These are phyloP conservation scores for Zoroaster sp. DNA, from an alignment of 53 echinoderm and acorn worm species.

Conservation along the genomic window DNA sequence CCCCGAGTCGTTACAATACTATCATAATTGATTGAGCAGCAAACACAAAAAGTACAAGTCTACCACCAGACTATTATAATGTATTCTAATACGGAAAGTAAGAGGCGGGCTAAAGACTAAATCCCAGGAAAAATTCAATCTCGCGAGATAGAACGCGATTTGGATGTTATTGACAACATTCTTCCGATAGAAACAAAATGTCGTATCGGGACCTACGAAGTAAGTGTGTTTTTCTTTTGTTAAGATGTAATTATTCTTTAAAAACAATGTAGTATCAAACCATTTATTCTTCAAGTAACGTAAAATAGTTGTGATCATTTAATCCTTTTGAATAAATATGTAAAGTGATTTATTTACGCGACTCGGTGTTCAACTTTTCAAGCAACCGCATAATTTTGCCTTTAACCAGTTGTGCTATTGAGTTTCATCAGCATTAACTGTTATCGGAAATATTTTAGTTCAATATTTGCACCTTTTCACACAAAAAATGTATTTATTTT, in stretches of 20 bases:
- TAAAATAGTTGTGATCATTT: too few species aligned
- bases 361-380: too few species aligned
- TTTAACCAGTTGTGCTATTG: slow-evolving; percentile 10
- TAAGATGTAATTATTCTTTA: not conserved
- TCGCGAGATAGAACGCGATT: slow-evolving; percentile 21
- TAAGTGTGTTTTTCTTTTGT: slow-evolving; percentile 45
- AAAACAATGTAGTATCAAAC: not conserved
- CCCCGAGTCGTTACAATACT: too few species aligned
- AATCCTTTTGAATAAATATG: too few species aligned
- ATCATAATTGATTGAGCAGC: not conserved
- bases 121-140: not conserved
- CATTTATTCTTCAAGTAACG: not conserved
- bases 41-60: not conserved
- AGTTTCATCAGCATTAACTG: too few species aligned
- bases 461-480: too few species aligned
- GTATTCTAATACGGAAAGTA: not conserved
- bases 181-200: slow-evolving; percentile 64
- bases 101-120: slow-evolving; percentile 9
- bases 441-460: too few species aligned
- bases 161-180: slow-evolving; percentile 51
- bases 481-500: too few species aligned
- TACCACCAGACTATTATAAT: slow-evolving; percentile 2
- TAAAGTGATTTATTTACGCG: too few species aligned
- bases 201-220: slow-evolving; percentile 81
- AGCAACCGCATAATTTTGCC: too few species aligned